Percentiles rank a stretch among this genome's conserved stretches.
These are phyloP conservation scores for Hippocampus zosterae DNA, from an alignment of 2,113 vertebrate genomes.

Conservation along the genomic window DNA sequence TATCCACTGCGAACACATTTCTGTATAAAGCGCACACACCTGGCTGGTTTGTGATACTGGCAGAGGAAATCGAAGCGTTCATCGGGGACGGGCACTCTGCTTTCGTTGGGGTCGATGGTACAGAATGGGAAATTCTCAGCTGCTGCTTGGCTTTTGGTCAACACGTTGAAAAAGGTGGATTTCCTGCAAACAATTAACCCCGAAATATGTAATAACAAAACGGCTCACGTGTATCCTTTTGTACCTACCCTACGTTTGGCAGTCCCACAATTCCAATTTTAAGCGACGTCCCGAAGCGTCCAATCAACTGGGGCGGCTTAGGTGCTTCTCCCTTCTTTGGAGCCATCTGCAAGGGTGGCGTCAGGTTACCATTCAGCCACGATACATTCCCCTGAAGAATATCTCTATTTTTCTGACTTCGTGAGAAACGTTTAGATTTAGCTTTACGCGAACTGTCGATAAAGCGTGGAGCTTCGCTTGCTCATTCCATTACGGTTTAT, in stretches of 20 bases:
- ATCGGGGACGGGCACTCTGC: conserved; percentile 94
- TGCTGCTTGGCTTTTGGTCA: conserved; percentile 93
- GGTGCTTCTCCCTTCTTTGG: conserved; percentile 91
- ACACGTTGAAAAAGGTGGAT: conserved; percentile 97
- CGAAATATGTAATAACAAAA: not conserved
- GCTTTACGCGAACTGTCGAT: not conserved
- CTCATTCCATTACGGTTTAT: conserved; percentile 48
- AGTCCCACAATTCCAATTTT: conserved; percentile 98
- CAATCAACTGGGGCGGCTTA: conserved; percentile 85
- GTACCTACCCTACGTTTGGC: conserved; percentile 94
- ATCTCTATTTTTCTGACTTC: not conserved
- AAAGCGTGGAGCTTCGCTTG: conserved; percentile 32
- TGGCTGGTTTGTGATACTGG: conserved; percentile 91
- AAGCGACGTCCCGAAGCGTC: conserved; percentile 93
- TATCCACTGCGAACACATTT: not conserved
- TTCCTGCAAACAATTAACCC: conserved; percentile 74
- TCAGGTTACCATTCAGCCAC: not conserved
- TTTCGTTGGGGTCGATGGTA: conserved; percentile 97
- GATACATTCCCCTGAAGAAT: not conserved
- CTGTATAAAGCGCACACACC: conserved; percentile 62
- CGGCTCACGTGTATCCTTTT: not conserved
- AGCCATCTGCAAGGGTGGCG: conserved; percentile 80
- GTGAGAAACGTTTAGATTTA: not conserved
- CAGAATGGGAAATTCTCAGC: conserved; percentile 98
- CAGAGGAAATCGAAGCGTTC: conserved; percentile 92